These are phyloP conservation scores for Dipodomys ordii DNA, from an alignment of 2,113 vertebrate species.

Conservation along the genomic window DNA sequence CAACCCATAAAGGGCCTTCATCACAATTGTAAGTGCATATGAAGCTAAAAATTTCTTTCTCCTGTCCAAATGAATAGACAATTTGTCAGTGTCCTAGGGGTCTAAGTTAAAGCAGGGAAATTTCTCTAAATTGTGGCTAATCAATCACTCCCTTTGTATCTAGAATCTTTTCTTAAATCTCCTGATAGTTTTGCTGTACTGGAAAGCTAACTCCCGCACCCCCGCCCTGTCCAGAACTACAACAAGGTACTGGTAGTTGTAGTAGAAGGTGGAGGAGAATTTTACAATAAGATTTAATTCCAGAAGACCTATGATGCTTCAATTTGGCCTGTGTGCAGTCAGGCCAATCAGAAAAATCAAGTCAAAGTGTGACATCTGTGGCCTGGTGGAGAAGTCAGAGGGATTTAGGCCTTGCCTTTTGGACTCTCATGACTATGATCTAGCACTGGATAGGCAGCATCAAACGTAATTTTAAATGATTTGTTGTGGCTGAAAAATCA, in stretches of 20 bases:
- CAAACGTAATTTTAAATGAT: background rate
- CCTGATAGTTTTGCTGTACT: background rate
- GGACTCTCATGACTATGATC: background rate
- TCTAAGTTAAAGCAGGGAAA: background rate
- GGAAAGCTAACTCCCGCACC: background rate
- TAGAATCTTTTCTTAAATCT: background rate
- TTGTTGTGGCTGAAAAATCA: background rate
- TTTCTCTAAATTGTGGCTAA: background rate
- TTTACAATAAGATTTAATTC: slow-evolving; percentile 13
- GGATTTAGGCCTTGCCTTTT: background rate
- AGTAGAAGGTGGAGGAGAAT: background rate
- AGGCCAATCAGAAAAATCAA: background rate
- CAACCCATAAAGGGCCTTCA: slow-evolving; percentile 31
- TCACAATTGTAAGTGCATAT: background rate
- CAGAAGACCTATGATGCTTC: background rate
- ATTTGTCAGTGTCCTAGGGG: background rate
- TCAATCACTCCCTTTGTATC: background rate
- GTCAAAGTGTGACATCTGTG: background rate
- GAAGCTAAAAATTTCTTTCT: background rate
- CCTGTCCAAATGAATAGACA: background rate
- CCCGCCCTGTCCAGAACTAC: background rate
- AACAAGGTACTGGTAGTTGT: background rate
- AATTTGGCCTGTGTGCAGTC: background rate
- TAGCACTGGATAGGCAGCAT: background rate
- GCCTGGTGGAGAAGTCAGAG: background rate